phyloP scores from a whole-genome alignment of 2,113 vertebrate genomes.

The Rallus limicola region DNA sequence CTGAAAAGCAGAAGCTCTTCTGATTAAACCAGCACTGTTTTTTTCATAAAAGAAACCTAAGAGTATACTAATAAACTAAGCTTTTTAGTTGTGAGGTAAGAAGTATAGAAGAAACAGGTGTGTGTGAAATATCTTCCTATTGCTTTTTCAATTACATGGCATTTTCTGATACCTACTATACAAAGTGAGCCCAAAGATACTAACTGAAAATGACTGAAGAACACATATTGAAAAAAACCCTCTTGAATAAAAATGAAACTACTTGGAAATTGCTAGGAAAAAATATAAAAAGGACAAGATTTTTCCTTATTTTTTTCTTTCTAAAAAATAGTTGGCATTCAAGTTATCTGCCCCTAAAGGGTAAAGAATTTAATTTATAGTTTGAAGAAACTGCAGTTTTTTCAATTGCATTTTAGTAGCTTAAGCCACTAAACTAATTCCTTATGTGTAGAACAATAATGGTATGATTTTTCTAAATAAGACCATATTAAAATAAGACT shows the following conservation, averaged over 20 bases:
- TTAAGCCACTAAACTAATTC: conserved; percentile 25
- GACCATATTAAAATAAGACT: background rate
- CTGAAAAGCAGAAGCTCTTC: background rate
- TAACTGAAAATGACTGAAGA: background rate
- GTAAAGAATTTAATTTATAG: conserved; percentile 8
- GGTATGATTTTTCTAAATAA: background rate
- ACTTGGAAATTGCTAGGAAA: background rate
- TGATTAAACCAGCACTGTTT: background rate
- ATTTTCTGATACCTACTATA: background rate
- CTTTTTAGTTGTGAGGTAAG: background rate
- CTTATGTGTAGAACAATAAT: conserved; percentile 29
- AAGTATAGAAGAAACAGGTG: background rate
- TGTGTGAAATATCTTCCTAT: background rate
- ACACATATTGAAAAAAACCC: background rate
- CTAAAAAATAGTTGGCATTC: background rate
- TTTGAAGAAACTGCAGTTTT: background rate
- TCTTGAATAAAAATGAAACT: background rate
- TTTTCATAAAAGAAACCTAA: background rate
- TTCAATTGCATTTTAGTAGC: background rate
- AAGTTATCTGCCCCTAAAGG: background rate
- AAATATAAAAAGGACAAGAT: background rate
- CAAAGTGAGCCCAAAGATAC: background rate
- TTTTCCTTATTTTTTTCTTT: background rate
- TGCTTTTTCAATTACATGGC: background rate
- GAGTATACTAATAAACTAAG: background rate